These are phyloP conservation scores for Thoracochromis brauschi DNA, from an alignment of 2,113 vertebrate genomes.

Conservation along the genomic window DNA sequence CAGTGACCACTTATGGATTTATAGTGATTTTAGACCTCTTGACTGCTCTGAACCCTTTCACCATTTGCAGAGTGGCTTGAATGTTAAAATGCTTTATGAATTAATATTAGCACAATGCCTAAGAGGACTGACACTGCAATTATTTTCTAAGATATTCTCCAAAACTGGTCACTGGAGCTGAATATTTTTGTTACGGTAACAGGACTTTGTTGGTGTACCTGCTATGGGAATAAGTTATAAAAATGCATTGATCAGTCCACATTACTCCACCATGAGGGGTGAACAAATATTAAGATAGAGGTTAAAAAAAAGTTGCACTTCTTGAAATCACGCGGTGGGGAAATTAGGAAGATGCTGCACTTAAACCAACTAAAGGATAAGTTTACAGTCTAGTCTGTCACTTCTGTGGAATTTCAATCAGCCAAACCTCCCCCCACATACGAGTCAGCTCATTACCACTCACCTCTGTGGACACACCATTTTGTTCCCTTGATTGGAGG, in stretches of 20 bases:
- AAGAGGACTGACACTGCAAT: neutral
- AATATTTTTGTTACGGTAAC: neutral
- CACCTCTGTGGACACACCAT: conserved; percentile 48
- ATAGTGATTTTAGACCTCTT: neutral
- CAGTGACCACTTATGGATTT: neutral
- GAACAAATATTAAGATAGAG: neutral
- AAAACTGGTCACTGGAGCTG: neutral
- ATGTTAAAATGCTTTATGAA: neutral
- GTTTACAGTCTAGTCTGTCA: conserved; percentile 27
- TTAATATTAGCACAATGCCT: neutral
- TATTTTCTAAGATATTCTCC: neutral
- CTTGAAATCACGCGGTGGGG: rapidly evolving
- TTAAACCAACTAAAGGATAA: conserved; percentile 23
- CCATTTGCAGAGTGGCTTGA: neutral
- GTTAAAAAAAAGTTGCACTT: neutral
- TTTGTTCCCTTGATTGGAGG: conserved; percentile 65
- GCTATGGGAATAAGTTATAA: neutral
- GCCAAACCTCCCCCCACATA: conserved; percentile 19
- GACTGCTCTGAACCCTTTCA: neutral
- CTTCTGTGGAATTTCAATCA: conserved; percentile 57
- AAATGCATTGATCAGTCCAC: neutral
- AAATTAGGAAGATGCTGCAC: neutral
- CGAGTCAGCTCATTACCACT: conserved; percentile 59
- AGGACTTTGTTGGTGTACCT: neutral
- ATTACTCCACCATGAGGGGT: neutral